phyloP scores from a whole-genome alignment of 2,888 invertebrate genomes.

The Agonopterix alstromeriana region DNA sequence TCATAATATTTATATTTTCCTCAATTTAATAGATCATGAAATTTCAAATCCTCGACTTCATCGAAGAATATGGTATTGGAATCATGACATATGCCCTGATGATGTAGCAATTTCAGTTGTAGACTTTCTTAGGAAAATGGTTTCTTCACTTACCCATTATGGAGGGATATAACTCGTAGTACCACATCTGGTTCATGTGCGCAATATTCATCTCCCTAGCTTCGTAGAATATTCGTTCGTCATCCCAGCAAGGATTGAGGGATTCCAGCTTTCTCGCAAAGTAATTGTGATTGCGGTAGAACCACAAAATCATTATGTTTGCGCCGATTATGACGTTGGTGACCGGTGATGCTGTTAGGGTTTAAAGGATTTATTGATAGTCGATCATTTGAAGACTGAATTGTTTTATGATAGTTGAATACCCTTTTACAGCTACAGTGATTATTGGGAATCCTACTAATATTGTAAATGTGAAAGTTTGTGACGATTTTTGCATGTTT shows the following conservation, averaged over 20 bases:
- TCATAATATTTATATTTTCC: no score
- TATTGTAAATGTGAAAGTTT: no score
- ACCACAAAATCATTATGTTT: constrained; percentile 28
- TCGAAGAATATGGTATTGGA: no score
- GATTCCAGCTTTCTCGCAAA: constrained; percentile 80
- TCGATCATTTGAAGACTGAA: no score
- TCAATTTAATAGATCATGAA: no score
- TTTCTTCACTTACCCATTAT: constrained; percentile 73
- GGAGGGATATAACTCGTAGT: constrained; percentile 87
- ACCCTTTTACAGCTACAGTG: no score
- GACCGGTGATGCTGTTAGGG: not conserved
- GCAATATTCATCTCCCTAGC: constrained; percentile 85
- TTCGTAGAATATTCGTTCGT: constrained; percentile 87
- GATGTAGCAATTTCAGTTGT: not conserved
- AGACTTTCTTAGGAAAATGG: not conserved
- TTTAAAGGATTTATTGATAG: no score
- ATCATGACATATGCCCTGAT: not conserved
- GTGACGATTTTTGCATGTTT: no score
- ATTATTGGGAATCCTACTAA: no score
- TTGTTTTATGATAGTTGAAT: no score
- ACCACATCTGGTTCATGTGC: constrained; percentile 85
- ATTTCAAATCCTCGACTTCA: no score
- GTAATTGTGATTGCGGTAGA: constrained; percentile 84
- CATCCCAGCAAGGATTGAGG: constrained; percentile 91
- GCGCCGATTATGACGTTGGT: constrained; percentile 24